Conservation (phyloP, 2,888 invertebrate genomes). For the Boloria euphrosyne region DNA sequence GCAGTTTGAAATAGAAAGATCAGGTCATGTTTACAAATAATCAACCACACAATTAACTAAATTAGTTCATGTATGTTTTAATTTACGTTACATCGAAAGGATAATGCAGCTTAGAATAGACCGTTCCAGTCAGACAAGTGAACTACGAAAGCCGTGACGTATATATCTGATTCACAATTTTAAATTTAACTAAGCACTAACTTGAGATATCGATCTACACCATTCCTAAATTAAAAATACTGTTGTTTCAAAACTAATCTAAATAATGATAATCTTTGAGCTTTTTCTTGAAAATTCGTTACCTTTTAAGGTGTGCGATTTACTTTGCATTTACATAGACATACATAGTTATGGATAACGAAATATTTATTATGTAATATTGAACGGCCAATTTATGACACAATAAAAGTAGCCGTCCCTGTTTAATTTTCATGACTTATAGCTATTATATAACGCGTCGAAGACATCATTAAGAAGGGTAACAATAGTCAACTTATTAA, state of each 20-base stretch:
- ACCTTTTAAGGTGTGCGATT: too few relatives aligned
- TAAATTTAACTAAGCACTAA: not conserved
- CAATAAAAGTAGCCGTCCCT: constrained; percentile 10
- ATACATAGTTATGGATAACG: constrained; percentile 4
- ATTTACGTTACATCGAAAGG: not conserved
- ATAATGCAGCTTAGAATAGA: constrained; percentile 10
- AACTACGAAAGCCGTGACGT: not conserved
- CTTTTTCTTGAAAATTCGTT: too few relatives aligned
- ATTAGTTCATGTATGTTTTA: not conserved
- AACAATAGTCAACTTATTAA: constrained; percentile 21
- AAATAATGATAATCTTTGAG: too few relatives aligned
- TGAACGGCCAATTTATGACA: constrained; percentile 12
- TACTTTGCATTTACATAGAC: too few relatives aligned
- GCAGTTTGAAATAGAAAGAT: too few relatives aligned
- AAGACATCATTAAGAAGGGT: constrained; percentile 18
- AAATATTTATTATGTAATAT: constrained; percentile 17
- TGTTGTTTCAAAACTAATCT: not conserved
- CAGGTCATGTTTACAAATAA: not conserved
- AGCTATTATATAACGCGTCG: constrained; percentile 14
- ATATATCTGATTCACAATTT: not conserved
- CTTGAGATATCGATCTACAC: not conserved
- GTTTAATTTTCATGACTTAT: constrained; percentile 21
- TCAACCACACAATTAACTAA: not conserved
- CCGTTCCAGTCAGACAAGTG: not conserved
- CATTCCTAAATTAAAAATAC: not conserved